Evolutionary conservation across 53 echinoderm and acorn worm species (phyloP).

Genomic region (Echinarachnius parma): DNA sequence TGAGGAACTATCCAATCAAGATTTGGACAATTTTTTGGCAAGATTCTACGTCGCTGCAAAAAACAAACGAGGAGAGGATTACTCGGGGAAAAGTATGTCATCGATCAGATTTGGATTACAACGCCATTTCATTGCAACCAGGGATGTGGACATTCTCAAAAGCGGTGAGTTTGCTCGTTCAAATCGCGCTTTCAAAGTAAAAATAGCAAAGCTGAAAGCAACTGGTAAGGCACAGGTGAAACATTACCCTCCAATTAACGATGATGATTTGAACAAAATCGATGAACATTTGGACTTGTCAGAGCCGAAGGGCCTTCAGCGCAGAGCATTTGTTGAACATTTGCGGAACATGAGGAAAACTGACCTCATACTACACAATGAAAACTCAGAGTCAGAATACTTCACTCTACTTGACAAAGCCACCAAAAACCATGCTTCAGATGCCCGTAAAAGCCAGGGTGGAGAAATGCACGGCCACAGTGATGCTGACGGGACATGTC

Average conservation of each 20-base stretch:
- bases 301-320: constrained; percentile 29
- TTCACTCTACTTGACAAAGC: constrained; percentile 25
- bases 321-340: constrained; percentile 37
- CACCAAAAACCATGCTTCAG: constrained; percentile 34
- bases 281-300: constrained; percentile 29
- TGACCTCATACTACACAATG: constrained; percentile 18
- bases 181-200: constrained; percentile 17
- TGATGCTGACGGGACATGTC: neutral
- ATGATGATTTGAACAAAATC: constrained; percentile 29
- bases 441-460: constrained; percentile 25
- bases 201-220: constrained; percentile 25
- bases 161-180: constrained; percentile 23
- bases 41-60: constrained; percentile 12
- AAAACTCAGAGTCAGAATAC: constrained; percentile 27
- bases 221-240: constrained; percentile 22
- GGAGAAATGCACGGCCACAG: constrained; percentile 29
- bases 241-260: constrained; percentile 28
- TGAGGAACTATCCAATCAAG: constrained; percentile 19
- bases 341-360: constrained; percentile 20
- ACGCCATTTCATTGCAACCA: constrained; percentile 37
- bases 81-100: constrained; percentile 27
- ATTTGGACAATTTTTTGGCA: constrained; percentile 23
- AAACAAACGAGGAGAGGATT: constrained; percentile 13
- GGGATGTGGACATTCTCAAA: constrained; percentile 32
- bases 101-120: constrained; percentile 35